phyloP scores from a whole-genome alignment of 2,797 vertebrate species.

The Notamacropus eugenii region DNA sequence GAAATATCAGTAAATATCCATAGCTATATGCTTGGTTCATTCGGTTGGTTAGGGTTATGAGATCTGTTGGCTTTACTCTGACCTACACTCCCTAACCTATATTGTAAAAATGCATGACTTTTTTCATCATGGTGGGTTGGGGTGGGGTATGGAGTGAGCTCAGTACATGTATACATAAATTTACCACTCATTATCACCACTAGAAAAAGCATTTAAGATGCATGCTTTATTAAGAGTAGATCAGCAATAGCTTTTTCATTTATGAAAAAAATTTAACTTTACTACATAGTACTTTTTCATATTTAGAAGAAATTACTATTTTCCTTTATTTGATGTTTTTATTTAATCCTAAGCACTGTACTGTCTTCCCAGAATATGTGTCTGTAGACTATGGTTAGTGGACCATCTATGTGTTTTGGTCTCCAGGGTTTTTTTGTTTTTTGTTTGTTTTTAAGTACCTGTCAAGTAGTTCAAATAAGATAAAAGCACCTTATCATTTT shows the following conservation, averaged over 20 bases:
- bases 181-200: accelerated
- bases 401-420: neutral
- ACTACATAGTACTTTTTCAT: neutral
- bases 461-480: neutral
- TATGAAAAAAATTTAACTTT: neutral
- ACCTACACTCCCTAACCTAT: neutral
- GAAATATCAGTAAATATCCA: neutral
- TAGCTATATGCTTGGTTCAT: neutral
- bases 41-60: neutral
- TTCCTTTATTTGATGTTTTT: neutral
- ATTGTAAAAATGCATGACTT: neutral
- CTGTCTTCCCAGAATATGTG: neutral
- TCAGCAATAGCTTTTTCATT: neutral
- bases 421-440: neutral
- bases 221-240: neutral
- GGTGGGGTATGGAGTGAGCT: neutral
- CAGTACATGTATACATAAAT: neutral
- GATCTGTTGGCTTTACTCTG: accelerated
- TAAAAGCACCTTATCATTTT: neutral
- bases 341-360: neutral
- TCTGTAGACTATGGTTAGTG: neutral
- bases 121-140: neutral
- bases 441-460: neutral
- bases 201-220: no score
- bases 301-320: neutral